Evolutionary conservation across 2,888 invertebrate species (phyloP).

Genomic region (Epinotia bilunana): DNA sequence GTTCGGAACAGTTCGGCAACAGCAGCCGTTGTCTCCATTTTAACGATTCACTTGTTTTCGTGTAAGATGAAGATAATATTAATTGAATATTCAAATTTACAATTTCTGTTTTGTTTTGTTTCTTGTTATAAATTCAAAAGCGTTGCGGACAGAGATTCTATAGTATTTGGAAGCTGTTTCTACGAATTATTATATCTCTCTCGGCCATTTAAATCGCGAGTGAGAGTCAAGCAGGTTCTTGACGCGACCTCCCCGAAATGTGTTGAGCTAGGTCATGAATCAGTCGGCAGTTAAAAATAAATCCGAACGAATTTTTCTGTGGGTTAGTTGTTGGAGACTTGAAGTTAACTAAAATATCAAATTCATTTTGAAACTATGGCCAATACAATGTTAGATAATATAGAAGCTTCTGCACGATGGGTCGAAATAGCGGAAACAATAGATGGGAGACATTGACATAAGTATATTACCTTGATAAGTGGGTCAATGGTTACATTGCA

Average conservation of each 20-base stretch:
- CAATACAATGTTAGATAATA: neutral
- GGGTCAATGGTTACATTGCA: too few species aligned
- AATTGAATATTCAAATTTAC: constrained; percentile 31
- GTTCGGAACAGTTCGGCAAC: constrained; percentile 54
- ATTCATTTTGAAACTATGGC: neutral
- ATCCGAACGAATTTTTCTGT: neutral
- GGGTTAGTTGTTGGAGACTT: neutral
- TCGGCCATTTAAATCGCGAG: constrained; percentile 4
- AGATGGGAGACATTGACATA: too few species aligned
- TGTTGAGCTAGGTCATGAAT: constrained; percentile 24
- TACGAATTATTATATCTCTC: constrained; percentile 5
- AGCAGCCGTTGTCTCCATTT: constrained; percentile 43
- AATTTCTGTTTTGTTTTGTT: constrained; percentile 18
- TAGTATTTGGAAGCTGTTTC: neutral
- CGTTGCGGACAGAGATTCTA: neutral
- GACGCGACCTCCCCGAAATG: constrained; percentile 4
- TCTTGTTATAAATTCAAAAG: constrained; percentile 14
- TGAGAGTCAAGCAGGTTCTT: constrained; percentile 8
- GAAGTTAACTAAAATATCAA: neutral
- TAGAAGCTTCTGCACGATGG: neutral
- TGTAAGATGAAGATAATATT: constrained; percentile 33
- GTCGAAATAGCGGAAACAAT: neutral
- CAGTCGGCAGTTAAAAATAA: constrained; percentile 16
- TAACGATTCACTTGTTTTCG: constrained; percentile 43
- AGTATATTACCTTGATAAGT: too few species aligned